Evolutionary conservation across 2,888 invertebrate species (phyloP).

Genomic region (Drosophila rubida): DNA sequence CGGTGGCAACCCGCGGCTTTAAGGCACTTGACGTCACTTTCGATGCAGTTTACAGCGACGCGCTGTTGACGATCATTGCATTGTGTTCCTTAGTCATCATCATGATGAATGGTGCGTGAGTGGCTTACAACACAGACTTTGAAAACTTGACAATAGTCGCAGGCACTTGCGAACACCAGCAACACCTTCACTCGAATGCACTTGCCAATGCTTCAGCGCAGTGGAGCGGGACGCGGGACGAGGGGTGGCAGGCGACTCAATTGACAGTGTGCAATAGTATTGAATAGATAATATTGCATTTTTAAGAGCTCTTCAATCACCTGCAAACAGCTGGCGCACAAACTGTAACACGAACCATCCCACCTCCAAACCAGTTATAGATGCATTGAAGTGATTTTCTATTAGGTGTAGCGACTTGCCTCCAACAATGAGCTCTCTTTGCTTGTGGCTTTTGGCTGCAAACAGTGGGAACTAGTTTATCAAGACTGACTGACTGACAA

Average conservation of each 20-base stretch:
- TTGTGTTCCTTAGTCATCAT: background rate
- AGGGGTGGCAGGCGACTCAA: background rate
- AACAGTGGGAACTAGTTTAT: slow-evolving; percentile 44
- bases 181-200: slow-evolving; percentile 10
- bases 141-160: slow-evolving; percentile 8
- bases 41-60: background rate
- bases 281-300: slow-evolving; percentile 16
- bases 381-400: slow-evolving; percentile 1
- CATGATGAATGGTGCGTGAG: slow-evolving; percentile 22
- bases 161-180: background rate
- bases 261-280: background rate
- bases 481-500: slow-evolving; percentile 1
- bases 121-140: background rate
- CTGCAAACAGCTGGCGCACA: slow-evolving; percentile 7
- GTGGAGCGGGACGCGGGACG: background rate
- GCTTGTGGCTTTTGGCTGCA: slow-evolving; percentile 4
- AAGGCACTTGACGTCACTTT: slow-evolving; percentile 36
- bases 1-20: slow-evolving; percentile 19
- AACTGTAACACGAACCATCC: slow-evolving; percentile 14
- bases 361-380: slow-evolving; percentile 13
- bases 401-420: slow-evolving; percentile 23
- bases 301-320: slow-evolving; percentile 4
- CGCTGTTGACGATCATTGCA: slow-evolving; percentile 20
- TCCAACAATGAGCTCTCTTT: slow-evolving; percentile 31
- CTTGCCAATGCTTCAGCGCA: background rate